These are phyloP conservation scores for Meghimatium bilineatum DNA, from an alignment of 2,888 invertebrate species.

Conservation along the genomic window DNA sequence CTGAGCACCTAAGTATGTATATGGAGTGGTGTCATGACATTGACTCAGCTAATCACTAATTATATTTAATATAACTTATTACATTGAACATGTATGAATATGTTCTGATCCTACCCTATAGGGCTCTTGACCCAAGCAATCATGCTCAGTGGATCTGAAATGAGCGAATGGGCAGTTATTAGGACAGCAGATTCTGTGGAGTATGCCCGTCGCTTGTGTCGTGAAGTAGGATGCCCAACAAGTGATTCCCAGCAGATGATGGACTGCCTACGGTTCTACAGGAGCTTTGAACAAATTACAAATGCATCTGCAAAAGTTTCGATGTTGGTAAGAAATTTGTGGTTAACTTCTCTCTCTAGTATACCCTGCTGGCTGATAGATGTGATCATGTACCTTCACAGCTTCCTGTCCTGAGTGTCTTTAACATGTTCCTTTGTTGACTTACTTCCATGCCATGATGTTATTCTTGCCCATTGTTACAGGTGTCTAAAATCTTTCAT, in stretches of 20 bases:
- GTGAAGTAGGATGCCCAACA: conserved; percentile 68
- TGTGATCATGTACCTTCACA: too few species aligned
- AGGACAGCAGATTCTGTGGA: conserved; percentile 66
- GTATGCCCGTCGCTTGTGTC: conserved; percentile 74
- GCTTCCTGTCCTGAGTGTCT: too few species aligned
- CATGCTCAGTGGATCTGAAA: conserved; percentile 78
- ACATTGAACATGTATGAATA: not conserved
- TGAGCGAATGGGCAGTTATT: conserved; percentile 75
- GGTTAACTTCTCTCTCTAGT: too few species aligned
- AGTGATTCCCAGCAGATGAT: conserved; percentile 70
- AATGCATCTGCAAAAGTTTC: conserved; percentile 72
- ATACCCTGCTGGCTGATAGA: too few species aligned
- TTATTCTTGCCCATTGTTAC: too few species aligned
- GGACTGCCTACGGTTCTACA: conserved; percentile 74
- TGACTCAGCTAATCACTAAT: too few species aligned
- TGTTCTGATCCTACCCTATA: conserved; percentile 44
- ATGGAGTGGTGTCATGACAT: too few species aligned
- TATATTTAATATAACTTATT: too few species aligned
- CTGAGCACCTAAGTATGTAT: too few species aligned
- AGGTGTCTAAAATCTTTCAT: too few species aligned
- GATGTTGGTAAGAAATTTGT: conserved; percentile 62
- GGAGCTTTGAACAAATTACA: conserved; percentile 73
- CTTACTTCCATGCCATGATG: too few species aligned
- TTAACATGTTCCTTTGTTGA: too few species aligned
- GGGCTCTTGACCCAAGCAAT: conserved; percentile 78